Conservation (phyloP, 2,113 vertebrate genomes). For the Chaetorhynchus papuensis region DNA sequence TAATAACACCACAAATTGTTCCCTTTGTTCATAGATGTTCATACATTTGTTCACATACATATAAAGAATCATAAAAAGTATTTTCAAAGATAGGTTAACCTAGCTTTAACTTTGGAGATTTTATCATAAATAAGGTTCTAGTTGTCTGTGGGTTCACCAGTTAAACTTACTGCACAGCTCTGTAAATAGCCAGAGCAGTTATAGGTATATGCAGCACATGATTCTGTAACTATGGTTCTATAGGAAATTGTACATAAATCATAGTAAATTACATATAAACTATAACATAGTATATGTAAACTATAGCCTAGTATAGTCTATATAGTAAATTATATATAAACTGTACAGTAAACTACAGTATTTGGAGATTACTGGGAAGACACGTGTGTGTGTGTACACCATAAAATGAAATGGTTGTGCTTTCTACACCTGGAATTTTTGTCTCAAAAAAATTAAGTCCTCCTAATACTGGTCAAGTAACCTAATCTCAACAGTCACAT, state of each 20-base stretch:
- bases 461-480: slow-evolving; percentile 8
- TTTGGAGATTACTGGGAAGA: neutral
- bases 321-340: neutral
- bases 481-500: slow-evolving; percentile 19
- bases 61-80: neutral
- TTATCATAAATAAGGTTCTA: neutral
- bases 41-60: neutral
- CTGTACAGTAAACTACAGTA: neutral
- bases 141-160: neutral
- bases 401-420: neutral
- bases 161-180: neutral
- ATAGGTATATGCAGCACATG: neutral
- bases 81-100: neutral
- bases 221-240: neutral
- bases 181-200: neutral
- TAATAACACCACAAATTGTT: neutral
- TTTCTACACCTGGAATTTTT: neutral
- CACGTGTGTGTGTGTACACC: neutral
- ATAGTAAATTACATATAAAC: neutral
- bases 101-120: neutral
- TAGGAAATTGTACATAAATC: neutral
- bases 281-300: neutral
- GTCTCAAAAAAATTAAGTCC: neutral
- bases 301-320: neutral
- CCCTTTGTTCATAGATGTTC: neutral